Percentiles rank a stretch among this genome's conserved stretches.
phyloP scores from a whole-genome alignment of 2,797 vertebrate species.

The Halcyon badia region DNA sequence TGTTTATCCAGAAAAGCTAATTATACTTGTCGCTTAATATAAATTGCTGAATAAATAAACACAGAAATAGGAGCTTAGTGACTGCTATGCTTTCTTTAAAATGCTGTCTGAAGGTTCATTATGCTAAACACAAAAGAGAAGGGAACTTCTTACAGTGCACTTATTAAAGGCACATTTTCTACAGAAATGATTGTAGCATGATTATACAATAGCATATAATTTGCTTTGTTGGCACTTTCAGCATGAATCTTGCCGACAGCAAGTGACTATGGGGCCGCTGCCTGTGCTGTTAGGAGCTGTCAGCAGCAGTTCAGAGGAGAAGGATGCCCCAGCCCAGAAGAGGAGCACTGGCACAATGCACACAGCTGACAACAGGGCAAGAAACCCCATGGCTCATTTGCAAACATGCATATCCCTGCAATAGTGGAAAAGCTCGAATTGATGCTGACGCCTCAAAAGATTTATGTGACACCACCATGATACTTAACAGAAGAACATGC shows the following conservation, averaged over 20 bases:
- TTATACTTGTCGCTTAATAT: neutral
- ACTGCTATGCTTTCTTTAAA: slow-evolving; percentile 46
- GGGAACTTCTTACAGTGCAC: slow-evolving; percentile 80
- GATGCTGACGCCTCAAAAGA: neutral
- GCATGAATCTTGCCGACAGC: neutral
- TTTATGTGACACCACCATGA: neutral
- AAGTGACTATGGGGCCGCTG: neutral
- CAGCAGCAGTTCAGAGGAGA: neutral
- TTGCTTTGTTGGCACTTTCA: slow-evolving; percentile 59
- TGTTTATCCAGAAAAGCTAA: slow-evolving; percentile 54
- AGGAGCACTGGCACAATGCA: neutral
- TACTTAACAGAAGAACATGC: neutral
- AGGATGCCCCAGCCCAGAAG: neutral
- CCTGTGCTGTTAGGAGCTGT: neutral
- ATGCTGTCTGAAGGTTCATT: slow-evolving; percentile 88
- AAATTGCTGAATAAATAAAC: slow-evolving; percentile 66
- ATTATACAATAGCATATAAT: slow-evolving; percentile 79
- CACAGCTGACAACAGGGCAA: fast-evolving
- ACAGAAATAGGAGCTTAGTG: slow-evolving; percentile 49
- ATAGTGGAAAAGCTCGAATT: neutral
- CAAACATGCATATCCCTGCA: fast-evolving
- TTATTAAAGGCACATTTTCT: slow-evolving; percentile 88
- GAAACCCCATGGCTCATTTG: fast-evolving
- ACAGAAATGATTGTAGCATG: slow-evolving; percentile 81
- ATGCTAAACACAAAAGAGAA: slow-evolving; percentile 83